A percentile compares a stretch with the other conserved stretches of the same genome.
phyloP scores from a whole-genome alignment of 1,140 invertebrate species.

The Orchesella cincta region DNA sequence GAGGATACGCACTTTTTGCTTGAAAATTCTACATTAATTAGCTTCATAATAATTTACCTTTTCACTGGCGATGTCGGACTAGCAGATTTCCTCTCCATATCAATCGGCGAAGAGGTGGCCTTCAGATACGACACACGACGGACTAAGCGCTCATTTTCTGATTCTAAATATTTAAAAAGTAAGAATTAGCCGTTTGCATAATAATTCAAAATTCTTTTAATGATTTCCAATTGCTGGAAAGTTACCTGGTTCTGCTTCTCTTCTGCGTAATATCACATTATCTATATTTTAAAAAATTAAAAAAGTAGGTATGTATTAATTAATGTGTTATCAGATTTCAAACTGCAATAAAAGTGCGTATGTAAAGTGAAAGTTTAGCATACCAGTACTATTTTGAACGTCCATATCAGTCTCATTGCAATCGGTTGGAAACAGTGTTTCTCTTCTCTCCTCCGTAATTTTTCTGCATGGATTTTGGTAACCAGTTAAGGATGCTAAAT shows the following conservation, averaged over 20 bases:
- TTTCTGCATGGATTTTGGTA: conserved; percentile 12
- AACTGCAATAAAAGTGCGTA: too few species aligned
- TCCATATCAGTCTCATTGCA: conserved; percentile 45
- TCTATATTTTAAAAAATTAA: background rate
- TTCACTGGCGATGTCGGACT: conserved; percentile 48
- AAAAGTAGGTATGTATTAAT: background rate
- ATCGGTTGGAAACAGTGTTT: background rate
- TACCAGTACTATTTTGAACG: conserved; percentile 48
- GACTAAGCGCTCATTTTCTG: conserved; percentile 79
- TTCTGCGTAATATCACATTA: conserved; percentile 49
- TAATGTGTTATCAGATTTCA: background rate
- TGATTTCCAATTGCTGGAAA: too few species aligned
- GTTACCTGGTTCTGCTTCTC: conserved; percentile 44
- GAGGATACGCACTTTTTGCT: too few species aligned
- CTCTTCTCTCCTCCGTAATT: too few species aligned
- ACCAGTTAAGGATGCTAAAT: background rate
- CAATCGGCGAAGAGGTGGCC: conserved; percentile 66
- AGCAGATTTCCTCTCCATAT: conserved; percentile 46
- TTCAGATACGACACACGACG: conserved; percentile 86
- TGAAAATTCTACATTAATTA: too few species aligned
- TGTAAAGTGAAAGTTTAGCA: too few species aligned
- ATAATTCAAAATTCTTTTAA: background rate
- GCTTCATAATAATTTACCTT: conserved; percentile 45
- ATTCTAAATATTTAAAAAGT: conserved; percentile 55
- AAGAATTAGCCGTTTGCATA: background rate